phyloP scores from a whole-genome alignment of 1,140 invertebrate genomes.

The Eumeta japonica region DNA sequence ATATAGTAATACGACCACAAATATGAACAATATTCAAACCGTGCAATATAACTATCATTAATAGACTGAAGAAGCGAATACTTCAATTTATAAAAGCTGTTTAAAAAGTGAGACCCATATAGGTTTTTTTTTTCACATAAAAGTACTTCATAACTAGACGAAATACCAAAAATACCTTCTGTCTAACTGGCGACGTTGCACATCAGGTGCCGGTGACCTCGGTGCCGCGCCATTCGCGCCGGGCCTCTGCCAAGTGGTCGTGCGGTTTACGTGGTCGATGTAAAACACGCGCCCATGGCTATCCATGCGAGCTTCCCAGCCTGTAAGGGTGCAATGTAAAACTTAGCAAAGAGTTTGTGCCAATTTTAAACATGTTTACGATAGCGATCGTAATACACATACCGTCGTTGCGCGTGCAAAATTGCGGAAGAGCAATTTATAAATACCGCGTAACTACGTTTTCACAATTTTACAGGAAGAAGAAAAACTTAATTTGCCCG shows the following conservation, averaged over 20 bases:
- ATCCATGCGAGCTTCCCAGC: slow-evolving; percentile 91
- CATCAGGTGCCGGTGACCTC: slow-evolving; percentile 60
- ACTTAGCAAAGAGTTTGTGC: background rate
- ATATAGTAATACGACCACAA: too few relatives aligned
- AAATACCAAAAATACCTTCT: slow-evolving; percentile 59
- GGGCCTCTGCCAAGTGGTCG: slow-evolving; percentile 88
- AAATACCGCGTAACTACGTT: too few relatives aligned
- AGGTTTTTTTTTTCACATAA: background rate
- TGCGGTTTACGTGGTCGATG: slow-evolving; percentile 89
- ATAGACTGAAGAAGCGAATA: too few relatives aligned
- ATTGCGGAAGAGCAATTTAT: too few relatives aligned
- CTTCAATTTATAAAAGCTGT: too few relatives aligned
- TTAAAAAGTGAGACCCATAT: background rate
- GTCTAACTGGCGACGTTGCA: slow-evolving; percentile 76
- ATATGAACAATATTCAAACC: too few relatives aligned
- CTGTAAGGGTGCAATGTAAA: slow-evolving; percentile 43
- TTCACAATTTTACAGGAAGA: too few relatives aligned
- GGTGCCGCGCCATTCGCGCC: slow-evolving; percentile 57
- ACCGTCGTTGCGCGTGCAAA: too few relatives aligned
- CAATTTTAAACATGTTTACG: too few relatives aligned
- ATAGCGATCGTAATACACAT: too few relatives aligned
- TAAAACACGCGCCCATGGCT: slow-evolving; percentile 90
- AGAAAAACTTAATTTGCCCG: too few relatives aligned
- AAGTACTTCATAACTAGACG: background rate
- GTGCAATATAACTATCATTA: too few relatives aligned